A percentile compares a stretch with the other conserved stretches of the same genome.
Evolutionary conservation across 1,140 invertebrate species (phyloP).

Genomic region (Ephestia elutella): DNA sequence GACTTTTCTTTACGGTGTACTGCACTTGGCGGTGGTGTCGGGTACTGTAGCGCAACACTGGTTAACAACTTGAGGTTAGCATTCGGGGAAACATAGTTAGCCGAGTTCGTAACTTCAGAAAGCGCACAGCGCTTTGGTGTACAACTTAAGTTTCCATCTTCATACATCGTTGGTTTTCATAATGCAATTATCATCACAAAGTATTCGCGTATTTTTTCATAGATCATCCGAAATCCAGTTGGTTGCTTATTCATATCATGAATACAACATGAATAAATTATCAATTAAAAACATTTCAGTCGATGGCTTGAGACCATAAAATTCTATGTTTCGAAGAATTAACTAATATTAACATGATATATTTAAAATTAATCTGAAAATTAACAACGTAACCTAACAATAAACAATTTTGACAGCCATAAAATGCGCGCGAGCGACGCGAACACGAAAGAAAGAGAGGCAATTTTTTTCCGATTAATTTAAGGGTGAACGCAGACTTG

Average conservation of each 20-base stretch:
- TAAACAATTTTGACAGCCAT: constrained; percentile 65
- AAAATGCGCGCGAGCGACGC: constrained; percentile 56
- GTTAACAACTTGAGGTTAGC: constrained; percentile 76
- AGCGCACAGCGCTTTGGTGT: constrained; percentile 74
- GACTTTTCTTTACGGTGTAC: constrained; percentile 76
- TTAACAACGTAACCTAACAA: constrained; percentile 44
- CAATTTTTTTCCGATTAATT: too few relatives aligned
- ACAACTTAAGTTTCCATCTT: constrained; percentile 67
- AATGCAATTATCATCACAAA: constrained; percentile 59
- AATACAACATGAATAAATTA: constrained; percentile 15
- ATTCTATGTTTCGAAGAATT: background rate
- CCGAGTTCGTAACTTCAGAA: constrained; percentile 72
- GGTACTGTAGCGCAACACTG: constrained; percentile 74
- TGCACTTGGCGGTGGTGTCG: constrained; percentile 64
- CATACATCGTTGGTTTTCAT: constrained; percentile 70
- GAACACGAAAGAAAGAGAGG: background rate
- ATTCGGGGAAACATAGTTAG: constrained; percentile 74
- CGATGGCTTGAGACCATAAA: background rate
- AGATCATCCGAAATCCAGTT: constrained; percentile 43
- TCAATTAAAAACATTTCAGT: constrained; percentile 5
- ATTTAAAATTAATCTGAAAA: constrained; percentile 5
- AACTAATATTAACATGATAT: constrained; percentile 12
- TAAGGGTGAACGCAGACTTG: too few relatives aligned
- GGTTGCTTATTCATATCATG: constrained; percentile 29
- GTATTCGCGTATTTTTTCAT: constrained; percentile 69